Conservation (phyloP, 2,888 invertebrate species). For the Cabera pusaria region DNA sequence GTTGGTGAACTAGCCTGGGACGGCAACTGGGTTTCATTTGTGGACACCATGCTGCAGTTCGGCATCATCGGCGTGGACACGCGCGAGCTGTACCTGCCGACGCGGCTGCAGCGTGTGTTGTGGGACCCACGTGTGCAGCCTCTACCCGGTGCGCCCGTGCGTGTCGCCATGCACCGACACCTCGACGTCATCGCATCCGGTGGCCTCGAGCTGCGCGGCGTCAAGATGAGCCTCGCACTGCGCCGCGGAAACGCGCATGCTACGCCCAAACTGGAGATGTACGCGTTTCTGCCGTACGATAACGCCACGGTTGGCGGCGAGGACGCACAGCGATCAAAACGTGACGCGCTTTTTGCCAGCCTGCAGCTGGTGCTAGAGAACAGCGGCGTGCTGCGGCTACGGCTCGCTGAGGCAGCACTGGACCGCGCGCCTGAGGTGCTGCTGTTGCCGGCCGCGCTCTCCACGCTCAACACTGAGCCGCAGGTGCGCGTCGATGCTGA, state of each 20-base stretch:
- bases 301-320: constrained; percentile 75
- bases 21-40: constrained; percentile 96
- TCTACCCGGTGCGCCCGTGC: constrained; percentile 60
- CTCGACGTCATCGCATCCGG: constrained; percentile 90
- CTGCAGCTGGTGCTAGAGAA: constrained; percentile 92
- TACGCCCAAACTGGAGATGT: constrained; percentile 92
- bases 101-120: constrained; percentile 90
- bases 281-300: constrained; percentile 90
- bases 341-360: constrained; percentile 86
- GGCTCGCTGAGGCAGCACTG: constrained; percentile 87
- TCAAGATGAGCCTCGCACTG: constrained; percentile 96
- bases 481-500: constrained; percentile 84
- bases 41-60: constrained; percentile 98
- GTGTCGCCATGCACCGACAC: constrained; percentile 87
- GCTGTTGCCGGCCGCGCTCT: constrained; percentile 83
- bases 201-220: constrained; percentile 93
- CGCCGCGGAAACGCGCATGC: constrained; percentile 90
- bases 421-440: constrained; percentile 87
- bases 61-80: constrained; percentile 90
- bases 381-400: constrained; percentile 86
- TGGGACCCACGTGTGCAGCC: constrained; percentile 91
- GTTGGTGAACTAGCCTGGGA: constrained; percentile 92
- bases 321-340: constrained; percentile 83
- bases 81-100: constrained; percentile 94
- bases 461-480: constrained; percentile 89